Evolutionary conservation across 2,797 vertebrate genomes (phyloP).

Genomic region (Leptodactylus fallax): DNA sequence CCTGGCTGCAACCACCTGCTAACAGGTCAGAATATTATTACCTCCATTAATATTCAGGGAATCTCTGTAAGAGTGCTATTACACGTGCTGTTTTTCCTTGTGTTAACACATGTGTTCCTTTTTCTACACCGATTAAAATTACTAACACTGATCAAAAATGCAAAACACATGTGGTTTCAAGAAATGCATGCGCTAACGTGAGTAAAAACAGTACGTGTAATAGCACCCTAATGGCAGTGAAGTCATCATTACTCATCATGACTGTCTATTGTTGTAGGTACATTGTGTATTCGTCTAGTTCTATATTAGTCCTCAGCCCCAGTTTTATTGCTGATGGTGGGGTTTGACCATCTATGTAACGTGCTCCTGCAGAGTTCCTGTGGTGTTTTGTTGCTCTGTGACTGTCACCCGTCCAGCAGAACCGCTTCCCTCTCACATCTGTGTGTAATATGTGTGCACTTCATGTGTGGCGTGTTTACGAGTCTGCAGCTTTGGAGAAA

Average conservation of each 20-base stretch:
- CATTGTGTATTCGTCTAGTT: background rate
- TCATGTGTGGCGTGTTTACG: constrained; percentile 26
- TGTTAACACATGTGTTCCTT: too few relatives aligned
- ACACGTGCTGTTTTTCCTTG: too few relatives aligned
- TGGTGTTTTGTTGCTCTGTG: background rate
- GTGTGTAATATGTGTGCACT: constrained; percentile 14
- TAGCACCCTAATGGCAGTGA: too few relatives aligned
- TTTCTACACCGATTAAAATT: too few relatives aligned
- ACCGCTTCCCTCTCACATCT: constrained; percentile 27
- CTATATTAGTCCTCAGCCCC: background rate
- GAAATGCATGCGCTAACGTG: too few relatives aligned
- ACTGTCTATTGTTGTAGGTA: background rate
- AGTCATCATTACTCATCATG: background rate
- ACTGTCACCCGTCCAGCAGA: background rate
- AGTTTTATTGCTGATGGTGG: background rate
- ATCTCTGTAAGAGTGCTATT: too few relatives aligned
- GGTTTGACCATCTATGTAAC: background rate
- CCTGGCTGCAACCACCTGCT: too few relatives aligned
- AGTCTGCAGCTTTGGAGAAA: background rate
- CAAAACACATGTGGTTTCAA: too few relatives aligned
- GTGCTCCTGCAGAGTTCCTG: background rate
- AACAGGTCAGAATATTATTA: too few relatives aligned
- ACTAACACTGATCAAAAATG: too few relatives aligned
- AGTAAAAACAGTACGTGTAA: too few relatives aligned
- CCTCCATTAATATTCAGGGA: too few relatives aligned